A percentile compares a stretch with the other conserved stretches of the same genome.
Evolutionary conservation across 2,888 invertebrate genomes (phyloP).

Genomic region (Rotaria magnacalcarata): DNA sequence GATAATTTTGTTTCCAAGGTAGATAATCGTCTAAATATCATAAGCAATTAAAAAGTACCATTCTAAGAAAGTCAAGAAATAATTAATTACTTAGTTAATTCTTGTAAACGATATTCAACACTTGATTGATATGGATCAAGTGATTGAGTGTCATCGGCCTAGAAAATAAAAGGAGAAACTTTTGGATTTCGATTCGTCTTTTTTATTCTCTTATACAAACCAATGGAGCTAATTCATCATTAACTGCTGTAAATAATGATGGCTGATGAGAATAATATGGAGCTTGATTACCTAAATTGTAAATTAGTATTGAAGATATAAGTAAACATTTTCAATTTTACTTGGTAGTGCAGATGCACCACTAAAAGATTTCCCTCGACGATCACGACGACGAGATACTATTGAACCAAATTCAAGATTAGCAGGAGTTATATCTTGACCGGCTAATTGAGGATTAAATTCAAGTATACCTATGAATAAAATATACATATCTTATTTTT

Average conservation of each 20-base stretch:
- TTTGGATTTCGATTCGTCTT: no score
- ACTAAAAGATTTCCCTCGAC: not conserved
- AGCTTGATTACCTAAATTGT: not conserved
- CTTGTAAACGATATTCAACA: constrained; percentile 30
- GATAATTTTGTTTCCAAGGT: constrained; percentile 7
- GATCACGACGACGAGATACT: not conserved
- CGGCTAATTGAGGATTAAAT: constrained; percentile 79
- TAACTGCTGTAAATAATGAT: not conserved
- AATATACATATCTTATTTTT: not conserved
- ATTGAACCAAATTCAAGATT: constrained; percentile 69
- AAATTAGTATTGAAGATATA: not conserved
- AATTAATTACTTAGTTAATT: not conserved
- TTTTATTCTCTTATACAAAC: not conserved
- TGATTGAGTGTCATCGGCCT: not conserved
- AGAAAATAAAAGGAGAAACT: no score
- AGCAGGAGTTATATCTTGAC: constrained; percentile 78
- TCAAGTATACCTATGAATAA: constrained; percentile 63
- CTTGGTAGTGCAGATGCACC: not conserved
- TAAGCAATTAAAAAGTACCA: not conserved
- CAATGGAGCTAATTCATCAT: not conserved
- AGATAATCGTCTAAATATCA: not conserved
- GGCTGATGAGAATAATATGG: not conserved
- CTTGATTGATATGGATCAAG: constrained; percentile 19
- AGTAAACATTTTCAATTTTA: not conserved
- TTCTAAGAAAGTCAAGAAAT: no score